phyloP scores from a whole-genome alignment of 2,888 invertebrate genomes.

The Lasioglossum morio region DNA sequence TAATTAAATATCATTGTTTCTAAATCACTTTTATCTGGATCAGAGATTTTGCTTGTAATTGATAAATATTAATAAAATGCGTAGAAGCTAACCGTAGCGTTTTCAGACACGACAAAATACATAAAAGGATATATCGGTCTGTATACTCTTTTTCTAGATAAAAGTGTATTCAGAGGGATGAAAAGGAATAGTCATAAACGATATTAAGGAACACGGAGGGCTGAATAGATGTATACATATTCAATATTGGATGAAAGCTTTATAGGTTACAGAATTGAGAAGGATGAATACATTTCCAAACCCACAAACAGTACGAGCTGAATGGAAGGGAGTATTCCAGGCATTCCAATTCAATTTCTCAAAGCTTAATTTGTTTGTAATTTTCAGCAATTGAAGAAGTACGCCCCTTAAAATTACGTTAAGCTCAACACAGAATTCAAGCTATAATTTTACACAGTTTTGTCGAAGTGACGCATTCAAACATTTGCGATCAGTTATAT shows the following conservation, averaged over 20 bases:
- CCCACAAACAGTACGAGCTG: conserved; percentile 13
- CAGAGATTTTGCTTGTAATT: not conserved
- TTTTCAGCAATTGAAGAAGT: no score
- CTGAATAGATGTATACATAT: conserved; percentile 20
- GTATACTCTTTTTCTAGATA: not conserved
- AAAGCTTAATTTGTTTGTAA: conserved; percentile 12
- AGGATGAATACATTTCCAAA: conserved; percentile 25
- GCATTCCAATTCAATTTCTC: conserved; percentile 27
- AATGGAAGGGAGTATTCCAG: conserved; percentile 13
- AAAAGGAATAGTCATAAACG: conserved; percentile 17
- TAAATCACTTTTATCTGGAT: not conserved
- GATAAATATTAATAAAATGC: not conserved
- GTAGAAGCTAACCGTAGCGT: not conserved
- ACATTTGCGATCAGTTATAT: not conserved
- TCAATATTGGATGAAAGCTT: conserved; percentile 48
- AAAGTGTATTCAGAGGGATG: conserved; percentile 9
- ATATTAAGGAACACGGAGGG: conserved; percentile 29
- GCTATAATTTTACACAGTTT: not conserved
- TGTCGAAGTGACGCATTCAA: not conserved
- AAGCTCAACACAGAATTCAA: not conserved
- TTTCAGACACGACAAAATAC: not conserved
- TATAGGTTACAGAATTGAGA: conserved; percentile 36
- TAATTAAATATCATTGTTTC: not conserved
- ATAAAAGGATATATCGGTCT: not conserved
- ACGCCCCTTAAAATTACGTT: not conserved